Base-by-base conservation (phyloP, 2,113 vertebrate genomes). In the Lamprologus speciosus region DNA sequence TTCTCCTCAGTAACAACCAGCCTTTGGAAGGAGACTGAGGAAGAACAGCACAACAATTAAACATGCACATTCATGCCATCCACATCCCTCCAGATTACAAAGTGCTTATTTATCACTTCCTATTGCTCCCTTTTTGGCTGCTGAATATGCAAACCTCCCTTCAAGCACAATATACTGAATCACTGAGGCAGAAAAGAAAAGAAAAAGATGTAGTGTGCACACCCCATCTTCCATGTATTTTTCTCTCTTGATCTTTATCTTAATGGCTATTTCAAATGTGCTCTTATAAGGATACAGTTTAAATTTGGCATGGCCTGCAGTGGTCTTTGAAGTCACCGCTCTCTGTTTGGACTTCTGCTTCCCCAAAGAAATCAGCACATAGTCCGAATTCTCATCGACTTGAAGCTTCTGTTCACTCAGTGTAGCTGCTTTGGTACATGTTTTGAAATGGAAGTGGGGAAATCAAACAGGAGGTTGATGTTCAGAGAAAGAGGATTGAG, bases 1-100 rank as follows among this genome's bases (percentile, higher is more conserved):
- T 90, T 85, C 82, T 85, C 84, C 79, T 85, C 90, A 90, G 89
- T 87, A 85, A 73, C 65, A 78, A 85, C 40, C 68, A 65, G 89
- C 80, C 58, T 88, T 70, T 58, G 86, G 83, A 88, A 82, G 37
- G 81, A 82, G 16, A 47, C 42, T 50, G 53, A 81, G 68, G 60
- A 87, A 55, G 63, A 81, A 12, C 78, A 70, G 70, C 83, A 81
- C 45, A 85, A 45, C 83, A 85, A 86, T 53, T 81, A 83, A 68
- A 40, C 79, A 53, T 63, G 33, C 45, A 85, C 75, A 84, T 85
- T 42, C 54, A 82, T 81, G 80, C 81, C 53, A 35, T 60, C 87
- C 81, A 23, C 81, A 63, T 87, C 70, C 47, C 81, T 73, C 26
- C 19, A 14, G 79, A 86, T 78, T 81, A 84, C n/a, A 7, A 17